Evolutionary conservation across 1,140 invertebrate genomes (phyloP), one percentile per base, ranked within the genome.

Genomic region (Spodoptera frugiperda): DNA sequence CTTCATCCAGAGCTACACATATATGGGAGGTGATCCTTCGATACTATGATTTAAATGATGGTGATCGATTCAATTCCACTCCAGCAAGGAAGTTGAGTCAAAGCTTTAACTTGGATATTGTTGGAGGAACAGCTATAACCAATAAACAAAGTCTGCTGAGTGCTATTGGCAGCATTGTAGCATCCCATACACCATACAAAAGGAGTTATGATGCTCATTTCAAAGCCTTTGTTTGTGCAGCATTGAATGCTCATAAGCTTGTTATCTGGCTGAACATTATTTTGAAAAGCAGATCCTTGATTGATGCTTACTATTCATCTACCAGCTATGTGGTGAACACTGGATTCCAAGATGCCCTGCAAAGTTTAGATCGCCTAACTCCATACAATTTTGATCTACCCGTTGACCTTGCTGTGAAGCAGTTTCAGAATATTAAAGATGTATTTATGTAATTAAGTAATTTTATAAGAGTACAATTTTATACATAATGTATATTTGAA

Each of bases 401-500:
- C 0, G 97, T 99, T 17, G 99, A 99, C 94, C 94, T 99, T 84
- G 99, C 99, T 59, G 96, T 99, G 59, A 96, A 98, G 87, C 98
- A 99, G 84, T 98, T 99, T 89, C 98, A 99, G 91, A 99, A 99
- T 94, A 99, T 99, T 85, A 98, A 98, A 95, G 98, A 99, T 95
- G 98, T 98, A 81, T 99, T 99, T 95, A 96, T 95, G 92, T 96
- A 95, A 87, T 70, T 78, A 78, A 77, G 77, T 79, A 75, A 82
- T 79, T 76, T 79, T 82, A 14, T 84, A 88, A 88, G 82, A 82
- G 63, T 84, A 86, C 78, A 81, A 78, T 82, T 84, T 83, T 86
- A 78, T 85, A 87, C 82, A 84, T 86, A 83, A 83, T 84, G 71
- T 76, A 53, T 59, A 74, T 76, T 67, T 68, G 44, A 46, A 65